These are phyloP conservation scores for Tupaia tana DNA, from an alignment of 2,113 vertebrate genomes.

Conservation along the genomic window DNA sequence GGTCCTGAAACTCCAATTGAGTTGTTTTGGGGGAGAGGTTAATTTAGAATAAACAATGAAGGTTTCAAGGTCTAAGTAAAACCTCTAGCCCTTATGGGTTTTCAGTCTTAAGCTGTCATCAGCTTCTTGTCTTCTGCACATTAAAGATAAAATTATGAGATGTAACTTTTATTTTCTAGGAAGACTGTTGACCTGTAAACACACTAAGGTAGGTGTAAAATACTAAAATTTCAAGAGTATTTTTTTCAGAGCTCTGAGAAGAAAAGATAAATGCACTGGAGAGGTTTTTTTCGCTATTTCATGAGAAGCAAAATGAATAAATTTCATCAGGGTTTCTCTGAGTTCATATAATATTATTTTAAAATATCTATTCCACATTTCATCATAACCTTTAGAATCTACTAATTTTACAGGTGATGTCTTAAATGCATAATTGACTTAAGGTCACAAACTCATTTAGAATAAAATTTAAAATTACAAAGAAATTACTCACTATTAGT, in stretches of 20 bases:
- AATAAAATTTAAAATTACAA: not conserved
- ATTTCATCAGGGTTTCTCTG: not conserved
- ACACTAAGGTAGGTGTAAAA: not conserved
- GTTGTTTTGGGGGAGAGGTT: not conserved
- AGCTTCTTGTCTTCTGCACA: not conserved
- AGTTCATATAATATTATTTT: not conserved
- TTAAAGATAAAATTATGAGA: no score
- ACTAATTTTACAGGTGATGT: not conserved
- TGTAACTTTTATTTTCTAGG: not conserved
- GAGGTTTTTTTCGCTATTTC: not conserved
- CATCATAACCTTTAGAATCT: not conserved
- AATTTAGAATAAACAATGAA: not conserved
- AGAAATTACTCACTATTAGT: not conserved
- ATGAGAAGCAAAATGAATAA: not conserved
- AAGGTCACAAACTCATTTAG: not conserved
- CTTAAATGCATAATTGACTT: not conserved
- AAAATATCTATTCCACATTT: not conserved
- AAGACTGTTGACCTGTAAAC: not conserved
- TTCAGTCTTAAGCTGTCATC: not conserved
- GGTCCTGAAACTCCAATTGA: not conserved
- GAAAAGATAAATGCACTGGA: no score
- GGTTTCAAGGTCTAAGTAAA: not conserved
- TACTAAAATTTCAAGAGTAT: not conserved
- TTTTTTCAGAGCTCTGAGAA: not conserved
- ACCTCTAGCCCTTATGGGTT: not conserved